Conservation (phyloP, 2,113 vertebrate species). For the Recurvirostra avosetta region DNA sequence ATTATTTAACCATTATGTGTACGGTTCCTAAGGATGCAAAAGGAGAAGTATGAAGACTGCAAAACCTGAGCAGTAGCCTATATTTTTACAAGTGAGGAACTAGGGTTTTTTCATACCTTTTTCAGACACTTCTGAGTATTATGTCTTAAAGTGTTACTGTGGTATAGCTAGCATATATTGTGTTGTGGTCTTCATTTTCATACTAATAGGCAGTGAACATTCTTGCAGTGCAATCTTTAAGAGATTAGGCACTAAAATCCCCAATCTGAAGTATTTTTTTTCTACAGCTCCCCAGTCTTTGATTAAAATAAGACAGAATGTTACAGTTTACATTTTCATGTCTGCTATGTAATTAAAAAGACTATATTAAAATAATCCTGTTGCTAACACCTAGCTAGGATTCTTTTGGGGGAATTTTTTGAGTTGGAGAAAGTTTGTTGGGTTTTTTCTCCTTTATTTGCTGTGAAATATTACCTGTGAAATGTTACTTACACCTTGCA, state of each 20-base stretch:
- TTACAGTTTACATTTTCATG: background rate
- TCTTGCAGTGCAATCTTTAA: background rate
- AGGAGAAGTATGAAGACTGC: background rate
- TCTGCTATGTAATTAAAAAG: background rate
- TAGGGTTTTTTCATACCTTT: background rate
- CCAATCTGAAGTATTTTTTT: background rate
- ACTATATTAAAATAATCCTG: background rate
- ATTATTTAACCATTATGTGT: fast-evolving
- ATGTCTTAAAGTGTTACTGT: background rate
- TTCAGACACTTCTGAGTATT: background rate
- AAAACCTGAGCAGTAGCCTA: background rate
- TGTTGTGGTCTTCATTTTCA: background rate
- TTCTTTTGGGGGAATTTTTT: background rate
- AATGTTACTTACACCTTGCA: background rate
- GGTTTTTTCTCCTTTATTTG: background rate
- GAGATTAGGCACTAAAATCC: background rate
- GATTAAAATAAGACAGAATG: background rate
- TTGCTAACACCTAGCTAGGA: background rate
- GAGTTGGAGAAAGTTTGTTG: background rate
- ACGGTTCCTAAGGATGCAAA: background rate
- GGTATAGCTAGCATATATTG: background rate
- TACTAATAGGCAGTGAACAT: background rate
- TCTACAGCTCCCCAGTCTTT: background rate
- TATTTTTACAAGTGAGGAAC: background rate
- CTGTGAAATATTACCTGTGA: background rate